Conservation (phyloP, 2,113 vertebrate species). For the Gasterosteus nipponicus region DNA sequence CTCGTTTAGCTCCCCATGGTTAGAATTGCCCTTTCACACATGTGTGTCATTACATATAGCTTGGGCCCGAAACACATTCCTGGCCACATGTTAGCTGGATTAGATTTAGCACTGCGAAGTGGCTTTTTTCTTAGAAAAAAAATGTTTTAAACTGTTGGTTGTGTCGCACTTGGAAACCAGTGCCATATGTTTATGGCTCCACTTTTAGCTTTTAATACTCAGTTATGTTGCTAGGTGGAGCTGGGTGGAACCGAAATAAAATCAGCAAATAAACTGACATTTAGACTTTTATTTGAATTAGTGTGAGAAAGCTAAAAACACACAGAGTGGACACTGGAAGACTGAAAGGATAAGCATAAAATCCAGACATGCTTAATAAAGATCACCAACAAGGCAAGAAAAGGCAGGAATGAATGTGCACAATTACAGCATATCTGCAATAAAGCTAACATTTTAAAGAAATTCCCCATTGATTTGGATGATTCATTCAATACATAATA, state of each 20-base stretch:
- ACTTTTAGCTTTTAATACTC: constrained; percentile 79
- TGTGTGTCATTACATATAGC: constrained; percentile 72
- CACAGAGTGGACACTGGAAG: neutral
- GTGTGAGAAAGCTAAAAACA: constrained; percentile 53
- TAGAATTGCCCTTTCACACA: constrained; percentile 68
- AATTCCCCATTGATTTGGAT: neutral
- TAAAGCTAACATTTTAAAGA: neutral
- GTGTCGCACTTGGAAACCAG: constrained; percentile 66
- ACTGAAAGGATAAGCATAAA: neutral
- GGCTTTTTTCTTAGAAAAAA: constrained; percentile 45
- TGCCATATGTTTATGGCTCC: constrained; percentile 76
- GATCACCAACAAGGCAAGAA: neutral
- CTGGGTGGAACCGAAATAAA: constrained; percentile 61
- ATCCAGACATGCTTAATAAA: constrained; percentile 2
- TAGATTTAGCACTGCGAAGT: constrained; percentile 67
- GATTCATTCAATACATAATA: neutral
- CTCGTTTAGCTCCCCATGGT: constrained; percentile 62
- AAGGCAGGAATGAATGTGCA: neutral
- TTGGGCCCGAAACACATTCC: constrained; percentile 63
- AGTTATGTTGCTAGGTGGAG: constrained; percentile 73
- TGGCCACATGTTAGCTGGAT: constrained; percentile 68
- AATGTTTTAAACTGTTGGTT: constrained; percentile 63
- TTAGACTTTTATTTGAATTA: constrained; percentile 61
- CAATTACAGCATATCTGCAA: neutral
- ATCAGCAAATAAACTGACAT: constrained; percentile 64